Conservation (phyloP, 2,888 invertebrate species). For the Pogonocherus hispidulus region DNA sequence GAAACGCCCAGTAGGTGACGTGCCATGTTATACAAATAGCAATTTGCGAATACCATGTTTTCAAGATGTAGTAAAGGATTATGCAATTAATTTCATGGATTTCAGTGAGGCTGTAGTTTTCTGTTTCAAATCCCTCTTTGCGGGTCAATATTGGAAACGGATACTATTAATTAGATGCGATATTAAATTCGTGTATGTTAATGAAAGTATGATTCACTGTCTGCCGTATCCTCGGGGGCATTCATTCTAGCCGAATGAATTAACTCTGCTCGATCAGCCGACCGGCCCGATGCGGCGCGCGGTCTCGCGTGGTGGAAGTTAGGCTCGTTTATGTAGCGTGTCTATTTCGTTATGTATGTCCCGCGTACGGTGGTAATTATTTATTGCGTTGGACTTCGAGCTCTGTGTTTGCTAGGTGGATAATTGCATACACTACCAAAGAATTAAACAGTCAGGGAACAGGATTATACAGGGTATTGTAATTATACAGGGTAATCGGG, state of each 20-base stretch:
- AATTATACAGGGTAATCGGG: too few species aligned
- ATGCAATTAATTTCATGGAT: not conserved
- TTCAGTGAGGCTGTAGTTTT: not conserved
- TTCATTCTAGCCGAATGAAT: constrained; percentile 27
- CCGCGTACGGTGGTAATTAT: constrained; percentile 24
- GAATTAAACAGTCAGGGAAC: too few species aligned
- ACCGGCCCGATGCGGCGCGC: constrained; percentile 7
- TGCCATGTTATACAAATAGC: too few species aligned
- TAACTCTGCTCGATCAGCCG: too few species aligned
- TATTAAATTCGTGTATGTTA: constrained; percentile 16
- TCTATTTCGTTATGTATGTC: constrained; percentile 21
- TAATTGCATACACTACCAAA: too few species aligned
- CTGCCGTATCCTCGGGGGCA: constrained; percentile 26
- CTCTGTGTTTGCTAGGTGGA: constrained; percentile 13
- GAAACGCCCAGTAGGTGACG: too few species aligned
- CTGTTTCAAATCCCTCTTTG: not conserved
- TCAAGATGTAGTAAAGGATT: too few species aligned
- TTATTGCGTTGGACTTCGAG: constrained; percentile 19
- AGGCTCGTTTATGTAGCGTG: constrained; percentile 21
- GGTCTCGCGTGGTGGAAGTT: constrained; percentile 29
- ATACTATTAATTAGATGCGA: constrained; percentile 21
- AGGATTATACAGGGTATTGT: too few species aligned
- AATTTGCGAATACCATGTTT: too few species aligned
- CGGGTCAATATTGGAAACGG: constrained; percentile 12
- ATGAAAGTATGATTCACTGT: constrained; percentile 33